Evolutionary conservation across 2,888 invertebrate genomes (phyloP).

Genomic region (Hartigia nigra): DNA sequence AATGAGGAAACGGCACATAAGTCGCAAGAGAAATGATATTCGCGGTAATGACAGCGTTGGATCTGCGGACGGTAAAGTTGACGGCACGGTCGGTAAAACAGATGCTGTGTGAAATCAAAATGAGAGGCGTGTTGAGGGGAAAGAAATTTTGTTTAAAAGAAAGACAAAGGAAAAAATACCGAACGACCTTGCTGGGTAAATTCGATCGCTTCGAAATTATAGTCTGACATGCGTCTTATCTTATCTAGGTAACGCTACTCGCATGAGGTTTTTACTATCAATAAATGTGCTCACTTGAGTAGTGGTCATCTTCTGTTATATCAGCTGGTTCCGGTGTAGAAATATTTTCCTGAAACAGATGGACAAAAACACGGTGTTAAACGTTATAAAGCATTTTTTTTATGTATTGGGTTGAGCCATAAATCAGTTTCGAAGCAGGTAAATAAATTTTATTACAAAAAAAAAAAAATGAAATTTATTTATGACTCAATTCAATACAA

Average conservation of each 20-base stretch:
- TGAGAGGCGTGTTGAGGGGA: not conserved
- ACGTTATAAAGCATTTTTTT: not conserved
- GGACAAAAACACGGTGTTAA: conserved; percentile 28
- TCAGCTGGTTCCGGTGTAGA: conserved; percentile 77
- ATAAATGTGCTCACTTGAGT: conserved; percentile 71
- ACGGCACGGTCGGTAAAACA: not conserved
- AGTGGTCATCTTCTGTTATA: conserved; percentile 78
- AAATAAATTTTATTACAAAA: too few species aligned
- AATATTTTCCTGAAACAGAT: conserved; percentile 76
- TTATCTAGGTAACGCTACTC: not conserved
- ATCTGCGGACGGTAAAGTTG: not conserved
- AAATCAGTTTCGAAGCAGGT: too few species aligned
- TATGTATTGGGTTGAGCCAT: too few species aligned
- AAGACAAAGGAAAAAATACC: not conserved
- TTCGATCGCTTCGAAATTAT: not conserved
- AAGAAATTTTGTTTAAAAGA: too few species aligned
- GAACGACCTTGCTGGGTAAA: not conserved
- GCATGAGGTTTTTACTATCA: not conserved
- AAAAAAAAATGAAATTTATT: too few species aligned
- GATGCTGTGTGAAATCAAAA: not conserved
- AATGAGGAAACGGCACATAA: not conserved
- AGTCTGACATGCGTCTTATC: not conserved
- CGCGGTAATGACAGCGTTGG: not conserved
- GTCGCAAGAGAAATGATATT: not conserved
- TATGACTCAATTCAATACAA: too few species aligned